phyloP scores from a whole-genome alignment of 2,888 invertebrate species.

The Malachius bipustulatus region DNA sequence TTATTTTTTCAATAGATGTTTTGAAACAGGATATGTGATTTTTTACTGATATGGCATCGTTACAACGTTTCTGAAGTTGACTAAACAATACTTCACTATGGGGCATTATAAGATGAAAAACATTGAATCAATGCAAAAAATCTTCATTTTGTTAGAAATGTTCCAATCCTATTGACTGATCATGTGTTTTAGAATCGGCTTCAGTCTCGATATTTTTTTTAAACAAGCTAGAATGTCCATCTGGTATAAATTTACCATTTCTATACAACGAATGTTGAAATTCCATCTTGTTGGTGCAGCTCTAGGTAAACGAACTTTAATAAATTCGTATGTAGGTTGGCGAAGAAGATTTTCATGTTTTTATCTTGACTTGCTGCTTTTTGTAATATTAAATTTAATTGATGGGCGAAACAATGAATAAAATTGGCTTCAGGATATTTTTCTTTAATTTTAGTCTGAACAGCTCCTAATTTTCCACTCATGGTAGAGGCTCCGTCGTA shows the following conservation, averaged over 20 bases:
- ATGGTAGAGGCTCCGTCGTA: background rate
- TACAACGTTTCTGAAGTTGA: constrained; percentile 3
- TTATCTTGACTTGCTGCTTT: background rate
- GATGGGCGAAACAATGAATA: constrained; percentile 1
- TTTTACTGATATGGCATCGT: constrained; percentile 7
- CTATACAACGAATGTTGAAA: constrained; percentile 15
- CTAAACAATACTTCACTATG: constrained; percentile 8
- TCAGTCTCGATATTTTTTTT: constrained; percentile 2
- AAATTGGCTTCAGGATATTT: background rate
- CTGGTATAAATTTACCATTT: constrained; percentile 6
- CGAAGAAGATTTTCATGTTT: background rate
- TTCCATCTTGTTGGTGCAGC: constrained; percentile 9
- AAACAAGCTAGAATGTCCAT: constrained; percentile 5
- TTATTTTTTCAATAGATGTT: constrained; percentile 9
- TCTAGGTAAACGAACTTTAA: constrained; percentile 2
- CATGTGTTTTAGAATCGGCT: constrained; percentile 5
- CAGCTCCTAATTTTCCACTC: background rate
- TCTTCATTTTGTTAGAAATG: constrained; percentile 8
- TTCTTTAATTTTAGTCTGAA: background rate
- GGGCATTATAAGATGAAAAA: constrained; percentile 10
- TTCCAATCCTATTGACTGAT: constrained; percentile 7
- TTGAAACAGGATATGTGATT: constrained; percentile 8
- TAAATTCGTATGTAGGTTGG: background rate
- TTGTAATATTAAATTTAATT: constrained; percentile 1
- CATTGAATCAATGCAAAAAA: constrained; percentile 11